Evolutionary conservation across 2,113 vertebrate species (phyloP).

Genomic region (Corynorhinus townsendii): DNA sequence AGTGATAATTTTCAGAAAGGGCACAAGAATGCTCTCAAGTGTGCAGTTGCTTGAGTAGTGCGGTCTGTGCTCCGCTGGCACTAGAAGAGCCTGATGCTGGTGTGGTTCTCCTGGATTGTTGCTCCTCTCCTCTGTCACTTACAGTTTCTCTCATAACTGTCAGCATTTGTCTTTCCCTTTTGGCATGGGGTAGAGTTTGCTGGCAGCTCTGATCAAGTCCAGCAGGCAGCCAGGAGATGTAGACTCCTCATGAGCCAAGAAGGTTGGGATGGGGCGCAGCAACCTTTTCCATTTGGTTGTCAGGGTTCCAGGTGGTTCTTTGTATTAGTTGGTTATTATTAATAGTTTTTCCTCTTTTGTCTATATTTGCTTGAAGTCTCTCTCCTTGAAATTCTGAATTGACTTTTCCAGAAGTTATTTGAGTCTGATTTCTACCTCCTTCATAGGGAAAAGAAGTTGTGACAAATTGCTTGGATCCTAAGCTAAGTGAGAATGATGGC

Average conservation of each 20-base stretch:
- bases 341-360: slow-evolving; percentile 4
- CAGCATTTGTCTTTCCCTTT: neutral
- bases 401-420: slow-evolving; percentile 22
- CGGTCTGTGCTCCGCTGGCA: neutral
- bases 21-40: neutral
- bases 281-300: neutral
- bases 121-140: neutral
- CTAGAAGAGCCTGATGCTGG: rapidly evolving
- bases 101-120: rapidly evolving
- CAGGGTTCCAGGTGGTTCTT: slow-evolving; percentile 9
- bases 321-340: neutral
- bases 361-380: slow-evolving; percentile 18
- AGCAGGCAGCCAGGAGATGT: neutral
- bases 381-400: slow-evolving; percentile 34
- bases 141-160: neutral
- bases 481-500: neutral
- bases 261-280: neutral
- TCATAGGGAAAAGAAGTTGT: neutral
- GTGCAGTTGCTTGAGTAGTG: rapidly evolving
- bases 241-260: neutral
- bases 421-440: neutral
- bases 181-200: neutral
- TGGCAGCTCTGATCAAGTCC: neutral
- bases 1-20: neutral
- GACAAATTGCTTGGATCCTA: neutral